phyloP scores from a whole-genome alignment of 2,797 vertebrate genomes.

The Eospalax fontanierii region DNA sequence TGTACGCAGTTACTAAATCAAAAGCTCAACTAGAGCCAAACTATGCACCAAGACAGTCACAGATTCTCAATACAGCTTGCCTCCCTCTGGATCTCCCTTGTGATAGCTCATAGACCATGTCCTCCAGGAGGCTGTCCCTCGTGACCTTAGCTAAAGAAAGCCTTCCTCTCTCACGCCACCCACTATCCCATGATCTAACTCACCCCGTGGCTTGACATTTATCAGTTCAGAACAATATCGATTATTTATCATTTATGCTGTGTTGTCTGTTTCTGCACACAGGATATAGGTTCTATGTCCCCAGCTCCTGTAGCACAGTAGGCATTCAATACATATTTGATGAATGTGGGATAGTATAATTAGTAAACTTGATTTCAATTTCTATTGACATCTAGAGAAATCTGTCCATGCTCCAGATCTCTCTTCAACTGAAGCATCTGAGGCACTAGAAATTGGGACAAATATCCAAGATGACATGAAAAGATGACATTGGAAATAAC shows the following conservation, averaged over 20 bases:
- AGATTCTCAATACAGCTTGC: background rate
- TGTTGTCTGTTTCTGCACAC: slow-evolving; percentile 2
- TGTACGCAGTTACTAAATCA: background rate
- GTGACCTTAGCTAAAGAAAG: background rate
- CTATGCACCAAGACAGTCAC: background rate
- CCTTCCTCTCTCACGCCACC: background rate
- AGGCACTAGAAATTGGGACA: background rate
- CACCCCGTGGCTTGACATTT: background rate
- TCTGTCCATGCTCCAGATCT: background rate
- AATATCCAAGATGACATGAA: background rate
- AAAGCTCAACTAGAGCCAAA: background rate
- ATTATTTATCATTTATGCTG: slow-evolving; percentile 21
- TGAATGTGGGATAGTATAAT: slow-evolving; percentile 35
- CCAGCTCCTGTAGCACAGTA: slow-evolving; percentile 55
- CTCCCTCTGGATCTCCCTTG: background rate
- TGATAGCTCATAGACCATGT: background rate
- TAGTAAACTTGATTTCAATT: slow-evolving; percentile 65
- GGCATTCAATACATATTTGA: slow-evolving; percentile 71
- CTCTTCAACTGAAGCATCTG: slow-evolving; percentile 4
- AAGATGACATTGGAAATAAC: background rate
- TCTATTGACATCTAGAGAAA: slow-evolving; percentile 21
- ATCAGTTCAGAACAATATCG: background rate
- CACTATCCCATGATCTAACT: background rate
- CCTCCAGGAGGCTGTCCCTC: background rate
- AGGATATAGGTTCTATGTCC: slow-evolving; percentile 10